These are phyloP conservation scores for Himantopus leucocephalus DNA, from an alignment of 2,113 vertebrate genomes.

Conservation along the genomic window DNA sequence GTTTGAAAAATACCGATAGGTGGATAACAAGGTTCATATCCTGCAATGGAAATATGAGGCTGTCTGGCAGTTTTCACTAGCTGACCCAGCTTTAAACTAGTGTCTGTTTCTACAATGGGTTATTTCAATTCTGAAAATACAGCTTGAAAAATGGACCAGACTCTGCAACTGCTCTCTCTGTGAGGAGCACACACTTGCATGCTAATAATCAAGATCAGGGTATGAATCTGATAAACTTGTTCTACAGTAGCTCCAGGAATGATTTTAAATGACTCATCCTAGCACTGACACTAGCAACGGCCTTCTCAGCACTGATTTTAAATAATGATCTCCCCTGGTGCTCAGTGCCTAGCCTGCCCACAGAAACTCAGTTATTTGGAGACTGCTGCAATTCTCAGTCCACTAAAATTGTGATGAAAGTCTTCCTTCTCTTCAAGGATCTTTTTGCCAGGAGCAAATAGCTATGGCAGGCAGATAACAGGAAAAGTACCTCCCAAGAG, in stretches of 20 bases:
- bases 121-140: background rate
- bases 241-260: background rate
- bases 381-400: background rate
- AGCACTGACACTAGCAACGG: background rate
- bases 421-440: conserved; percentile 18
- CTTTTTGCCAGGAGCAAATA: conserved; percentile 38
- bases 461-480: conserved; percentile 15
- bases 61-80: background rate
- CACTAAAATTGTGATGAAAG: conserved; percentile 24
- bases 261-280: conserved; percentile 6
- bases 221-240: conserved; percentile 1
- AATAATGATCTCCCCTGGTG: conserved; percentile 20
- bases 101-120: background rate
- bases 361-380: conserved; percentile 21
- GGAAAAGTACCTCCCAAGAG: background rate
- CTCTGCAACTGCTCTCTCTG: background rate
- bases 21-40: background rate
- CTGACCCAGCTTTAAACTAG: background rate
- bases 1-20: background rate
- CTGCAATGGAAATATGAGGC: background rate
- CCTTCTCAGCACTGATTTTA: background rate
- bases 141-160: background rate
- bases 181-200: background rate
- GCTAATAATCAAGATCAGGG: background rate
- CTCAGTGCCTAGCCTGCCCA: background rate